These are phyloP conservation scores for Scaptomyza montana DNA, from an alignment of 1,140 invertebrate species.

Conservation along the genomic window DNA sequence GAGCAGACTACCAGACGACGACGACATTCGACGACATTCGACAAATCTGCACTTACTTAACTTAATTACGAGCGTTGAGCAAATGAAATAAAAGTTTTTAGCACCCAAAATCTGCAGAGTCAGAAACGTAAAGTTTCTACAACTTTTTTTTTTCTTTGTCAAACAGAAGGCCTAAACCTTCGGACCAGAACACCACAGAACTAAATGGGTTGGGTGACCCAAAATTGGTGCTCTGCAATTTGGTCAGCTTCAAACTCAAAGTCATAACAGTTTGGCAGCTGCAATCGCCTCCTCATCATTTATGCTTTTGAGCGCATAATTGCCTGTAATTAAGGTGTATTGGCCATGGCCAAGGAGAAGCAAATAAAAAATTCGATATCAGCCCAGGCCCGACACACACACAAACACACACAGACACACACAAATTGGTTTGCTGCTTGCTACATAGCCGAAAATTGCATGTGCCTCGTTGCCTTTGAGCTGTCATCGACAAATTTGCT, in stretches of 20 bases:
- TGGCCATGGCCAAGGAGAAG: slow-evolving; percentile 34
- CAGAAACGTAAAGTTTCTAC: slow-evolving; percentile 55
- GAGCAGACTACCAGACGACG: neutral
- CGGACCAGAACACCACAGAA: neutral
- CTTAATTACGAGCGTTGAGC: slow-evolving; percentile 68
- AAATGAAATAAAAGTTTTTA: slow-evolving; percentile 72
- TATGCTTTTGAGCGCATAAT: slow-evolving; percentile 81
- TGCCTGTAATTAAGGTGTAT: slow-evolving; percentile 81
- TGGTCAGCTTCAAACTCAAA: slow-evolving; percentile 53
- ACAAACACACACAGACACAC: slow-evolving; percentile 17
- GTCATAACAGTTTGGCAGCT: slow-evolving; percentile 72
- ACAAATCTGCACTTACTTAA: slow-evolving; percentile 75
- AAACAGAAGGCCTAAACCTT: slow-evolving; percentile 18
- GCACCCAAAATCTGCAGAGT: slow-evolving; percentile 46
- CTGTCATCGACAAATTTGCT: slow-evolving; percentile 68
- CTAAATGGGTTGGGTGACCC: slow-evolving; percentile 22
- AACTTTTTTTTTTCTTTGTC: neutral
- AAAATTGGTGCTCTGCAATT: slow-evolving; percentile 62
- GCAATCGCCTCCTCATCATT: slow-evolving; percentile 52
- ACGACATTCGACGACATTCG: slow-evolving; percentile 34
- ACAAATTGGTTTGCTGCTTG: slow-evolving; percentile 50
- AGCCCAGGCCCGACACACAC: slow-evolving; percentile 8
- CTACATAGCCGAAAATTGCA: slow-evolving; percentile 34
- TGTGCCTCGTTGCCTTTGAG: slow-evolving; percentile 61
- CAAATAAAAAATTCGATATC: slow-evolving; percentile 73